phyloP scores from a whole-genome alignment of 1,140 invertebrate species.

The Pemphigus obesinymphae region DNA sequence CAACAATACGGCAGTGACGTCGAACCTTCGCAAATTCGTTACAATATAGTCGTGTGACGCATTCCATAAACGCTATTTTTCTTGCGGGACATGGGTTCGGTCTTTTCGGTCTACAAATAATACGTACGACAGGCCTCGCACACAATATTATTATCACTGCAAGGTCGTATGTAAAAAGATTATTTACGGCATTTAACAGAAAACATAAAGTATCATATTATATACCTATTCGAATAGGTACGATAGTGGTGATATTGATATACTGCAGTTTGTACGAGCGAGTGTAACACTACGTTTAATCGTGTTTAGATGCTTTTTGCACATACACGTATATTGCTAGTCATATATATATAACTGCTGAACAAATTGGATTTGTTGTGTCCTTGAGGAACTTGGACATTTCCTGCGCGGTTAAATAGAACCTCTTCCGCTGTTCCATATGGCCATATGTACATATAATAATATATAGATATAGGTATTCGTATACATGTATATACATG shows the following conservation, averaged over 20 bases:
- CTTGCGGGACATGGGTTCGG: neutral
- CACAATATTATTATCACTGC: neutral
- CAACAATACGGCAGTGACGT: neutral
- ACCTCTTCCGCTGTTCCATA: neutral
- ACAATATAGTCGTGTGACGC: neutral
- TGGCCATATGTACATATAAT: too few species aligned
- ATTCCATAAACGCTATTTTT: neutral
- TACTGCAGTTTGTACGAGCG: neutral
- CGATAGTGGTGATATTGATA: too few species aligned
- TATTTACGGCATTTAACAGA: neutral
- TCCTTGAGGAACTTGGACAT: neutral
- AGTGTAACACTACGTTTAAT: neutral
- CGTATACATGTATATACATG: neutral
- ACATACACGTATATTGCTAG: neutral
- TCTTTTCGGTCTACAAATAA: neutral
- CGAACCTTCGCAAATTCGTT: neutral
- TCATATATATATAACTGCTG: neutral
- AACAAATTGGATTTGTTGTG: neutral
- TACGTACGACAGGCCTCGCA: neutral
- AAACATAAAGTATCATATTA: neutral
- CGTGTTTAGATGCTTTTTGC: neutral
- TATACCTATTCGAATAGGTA: neutral
- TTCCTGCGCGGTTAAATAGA: neutral
- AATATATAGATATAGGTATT: neutral
- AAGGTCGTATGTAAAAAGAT: slow-evolving; percentile 3